Percentiles rank a stretch among this genome's conserved stretches.
phyloP scores from a whole-genome alignment of 2,888 invertebrate genomes.

The Apotomis turbidana region DNA sequence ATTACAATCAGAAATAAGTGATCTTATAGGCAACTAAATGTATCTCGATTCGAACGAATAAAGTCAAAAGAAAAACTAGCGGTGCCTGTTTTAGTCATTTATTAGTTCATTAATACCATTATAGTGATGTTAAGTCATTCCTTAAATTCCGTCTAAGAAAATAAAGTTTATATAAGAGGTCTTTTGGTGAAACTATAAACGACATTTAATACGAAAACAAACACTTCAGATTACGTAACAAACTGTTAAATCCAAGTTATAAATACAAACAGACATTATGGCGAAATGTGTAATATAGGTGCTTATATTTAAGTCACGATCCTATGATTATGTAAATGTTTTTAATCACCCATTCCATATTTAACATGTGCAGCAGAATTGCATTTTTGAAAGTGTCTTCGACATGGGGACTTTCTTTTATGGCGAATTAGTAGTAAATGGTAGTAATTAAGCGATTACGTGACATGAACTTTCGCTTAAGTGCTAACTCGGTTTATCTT shows the following conservation, averaged over 20 bases:
- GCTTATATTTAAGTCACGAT: constrained; percentile 8
- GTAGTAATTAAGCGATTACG: constrained; percentile 35
- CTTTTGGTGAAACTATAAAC: constrained; percentile 12
- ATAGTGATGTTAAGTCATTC: neutral
- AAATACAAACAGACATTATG: neutral
- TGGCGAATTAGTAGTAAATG: constrained; percentile 27
- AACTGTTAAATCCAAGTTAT: constrained; percentile 1
- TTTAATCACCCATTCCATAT: neutral
- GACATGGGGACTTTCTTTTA: constrained; percentile 37
- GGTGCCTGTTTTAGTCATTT: too few relatives aligned
- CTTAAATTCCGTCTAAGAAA: neutral
- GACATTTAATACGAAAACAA: neutral
- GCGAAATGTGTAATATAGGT: neutral
- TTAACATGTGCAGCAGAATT: constrained; percentile 9
- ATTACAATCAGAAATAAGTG: too few relatives aligned
- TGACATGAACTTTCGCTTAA: constrained; percentile 40
- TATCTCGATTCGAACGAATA: too few relatives aligned
- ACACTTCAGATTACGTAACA: constrained; percentile 9
- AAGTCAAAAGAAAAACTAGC: too few relatives aligned
- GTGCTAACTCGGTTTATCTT: neutral
- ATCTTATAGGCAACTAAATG: too few relatives aligned
- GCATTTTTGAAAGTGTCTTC: constrained; percentile 29
- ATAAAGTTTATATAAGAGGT: neutral
- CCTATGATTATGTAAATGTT: constrained; percentile 27
- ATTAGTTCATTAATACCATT: too few relatives aligned